phyloP scores from a whole-genome alignment of 2,888 invertebrate genomes.

The Subacronicta megacephala region DNA sequence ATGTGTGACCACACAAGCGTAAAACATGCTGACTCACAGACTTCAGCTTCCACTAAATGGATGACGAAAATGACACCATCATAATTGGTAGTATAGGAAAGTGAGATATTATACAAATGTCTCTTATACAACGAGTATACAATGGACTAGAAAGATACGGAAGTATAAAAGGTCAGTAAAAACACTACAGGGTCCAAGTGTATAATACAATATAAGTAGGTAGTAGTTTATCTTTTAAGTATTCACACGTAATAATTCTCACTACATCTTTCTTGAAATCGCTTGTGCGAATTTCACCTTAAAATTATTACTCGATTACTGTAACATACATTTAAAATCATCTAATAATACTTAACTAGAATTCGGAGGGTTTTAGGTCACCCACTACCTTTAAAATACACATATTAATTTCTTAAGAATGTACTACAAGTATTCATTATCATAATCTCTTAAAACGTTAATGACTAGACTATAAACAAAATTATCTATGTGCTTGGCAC shows the following conservation, averaged over 20 bases:
- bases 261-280: constrained; percentile 83
- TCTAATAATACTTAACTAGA: constrained; percentile 68
- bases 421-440: constrained; percentile 31
- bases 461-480: constrained; percentile 61
- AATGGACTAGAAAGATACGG: constrained; percentile 70
- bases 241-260: constrained; percentile 74
- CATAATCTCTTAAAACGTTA: constrained; percentile 54
- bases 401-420: constrained; percentile 48
- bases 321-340: constrained; percentile 61
- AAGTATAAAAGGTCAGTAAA: constrained; percentile 87
- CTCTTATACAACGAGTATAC: constrained; percentile 53
- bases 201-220: constrained; percentile 83
- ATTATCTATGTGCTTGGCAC: constrained; percentile 74
- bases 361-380: constrained; percentile 80
- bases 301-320: constrained; percentile 44
- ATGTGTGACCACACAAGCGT: constrained; percentile 18
- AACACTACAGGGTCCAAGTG: constrained; percentile 82
- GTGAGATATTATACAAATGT: constrained; percentile 35
- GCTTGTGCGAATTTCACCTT: constrained; percentile 60
- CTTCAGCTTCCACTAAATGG: constrained; percentile 24
- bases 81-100: constrained; percentile 23
- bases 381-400: constrained; percentile 63
- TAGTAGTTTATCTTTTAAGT: constrained; percentile 58
- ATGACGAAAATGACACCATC: constrained; percentile 17
- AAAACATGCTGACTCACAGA: constrained; percentile 28